Base-by-base conservation (phyloP, 2,888 invertebrate species). In the Andrena dorsata region DNA sequence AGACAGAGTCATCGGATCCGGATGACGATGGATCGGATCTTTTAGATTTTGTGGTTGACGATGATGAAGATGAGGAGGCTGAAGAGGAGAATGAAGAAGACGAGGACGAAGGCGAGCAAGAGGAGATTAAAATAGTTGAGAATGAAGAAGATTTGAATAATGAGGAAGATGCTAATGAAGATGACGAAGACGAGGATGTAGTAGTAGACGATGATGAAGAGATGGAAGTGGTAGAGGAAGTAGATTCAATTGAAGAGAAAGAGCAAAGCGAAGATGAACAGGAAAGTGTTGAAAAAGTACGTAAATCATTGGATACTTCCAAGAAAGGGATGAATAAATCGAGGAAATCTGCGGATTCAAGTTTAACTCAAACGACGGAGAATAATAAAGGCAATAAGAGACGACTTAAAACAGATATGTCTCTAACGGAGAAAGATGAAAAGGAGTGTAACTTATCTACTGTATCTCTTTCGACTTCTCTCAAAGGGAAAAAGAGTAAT, bases 1-100 rank as follows among this genome's bases (percentile, higher is more conserved):
- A 93, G 84, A 84, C 88, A 0, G 92, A 93, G 76, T 85, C 63
- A 3, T 90, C 92, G 0, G 91, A 92, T 76, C 73, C 88, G 3
- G 86, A 91, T 32, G 93, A 93, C 41, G 80, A 91, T 20, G 92
- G 91, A 2, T 86, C 88, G 4, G 92, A 93, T 88, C 86, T 93
- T 23, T 76, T 56, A 10, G 91, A 89, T 81, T 92, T 93, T 53
- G 84, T 93, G 53, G 91, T 91, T 13, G 74, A 88, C 35, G 92
- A 92, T 16, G 88, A 90, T n/a, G 90, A 89, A 20, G 69, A 76
- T 16, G 86, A 85, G 26, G 78, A 80, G 1, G 71, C 73, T 13
- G 79, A 82, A 2, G 81, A 74, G 5, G 84, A 78, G 4, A 76
- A 84, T 2, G 85, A 85, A 0, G 82, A 79, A 1, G 76, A 73